These are phyloP conservation scores for Danio choprae DNA, from an alignment of 2,797 vertebrate species.

Conservation along the genomic window DNA sequence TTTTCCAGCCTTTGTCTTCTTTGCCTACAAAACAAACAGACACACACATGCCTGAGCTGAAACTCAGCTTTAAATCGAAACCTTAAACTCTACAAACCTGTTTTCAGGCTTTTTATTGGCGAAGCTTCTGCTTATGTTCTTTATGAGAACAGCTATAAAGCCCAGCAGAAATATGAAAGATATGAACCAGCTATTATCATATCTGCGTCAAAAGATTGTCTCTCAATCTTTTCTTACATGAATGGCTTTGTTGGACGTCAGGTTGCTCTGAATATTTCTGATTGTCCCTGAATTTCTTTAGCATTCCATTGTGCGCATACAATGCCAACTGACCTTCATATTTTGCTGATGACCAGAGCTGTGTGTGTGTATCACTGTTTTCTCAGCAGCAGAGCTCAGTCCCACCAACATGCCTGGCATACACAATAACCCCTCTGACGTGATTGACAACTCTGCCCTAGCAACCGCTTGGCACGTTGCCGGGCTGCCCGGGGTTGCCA, in stretches of 20 bases:
- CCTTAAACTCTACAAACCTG: conserved; percentile 3
- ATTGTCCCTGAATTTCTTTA: conserved; percentile 23
- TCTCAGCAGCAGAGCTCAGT: conserved; percentile 30
- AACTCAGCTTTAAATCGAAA: not conserved
- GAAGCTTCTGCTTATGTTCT: not conserved
- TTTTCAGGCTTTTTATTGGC: not conserved
- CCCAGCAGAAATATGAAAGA: no score
- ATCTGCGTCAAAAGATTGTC: not conserved
- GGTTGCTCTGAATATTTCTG: conserved; percentile 20
- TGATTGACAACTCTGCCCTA: conserved; percentile 80
- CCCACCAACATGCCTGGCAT: conserved; percentile 59
- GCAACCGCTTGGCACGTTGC: conserved; percentile 83
- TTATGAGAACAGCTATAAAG: no score
- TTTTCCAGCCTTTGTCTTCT: conserved; percentile 17
- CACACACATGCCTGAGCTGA: not conserved
- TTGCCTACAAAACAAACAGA: not conserved
- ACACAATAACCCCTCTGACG: conserved; percentile 66
- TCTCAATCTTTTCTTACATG: not conserved
- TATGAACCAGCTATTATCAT: not conserved
- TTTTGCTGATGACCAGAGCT: conserved; percentile 10
- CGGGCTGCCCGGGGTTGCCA: conserved; percentile 80
- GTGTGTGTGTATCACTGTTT: conserved; percentile 41
- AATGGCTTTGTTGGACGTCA: not conserved
- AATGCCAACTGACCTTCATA: conserved; percentile 44
- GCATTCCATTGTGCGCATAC: conserved; percentile 14